These are phyloP conservation scores for Bathynomus jamesi DNA, from an alignment of 1,140 invertebrate species.

Conservation along the genomic window DNA sequence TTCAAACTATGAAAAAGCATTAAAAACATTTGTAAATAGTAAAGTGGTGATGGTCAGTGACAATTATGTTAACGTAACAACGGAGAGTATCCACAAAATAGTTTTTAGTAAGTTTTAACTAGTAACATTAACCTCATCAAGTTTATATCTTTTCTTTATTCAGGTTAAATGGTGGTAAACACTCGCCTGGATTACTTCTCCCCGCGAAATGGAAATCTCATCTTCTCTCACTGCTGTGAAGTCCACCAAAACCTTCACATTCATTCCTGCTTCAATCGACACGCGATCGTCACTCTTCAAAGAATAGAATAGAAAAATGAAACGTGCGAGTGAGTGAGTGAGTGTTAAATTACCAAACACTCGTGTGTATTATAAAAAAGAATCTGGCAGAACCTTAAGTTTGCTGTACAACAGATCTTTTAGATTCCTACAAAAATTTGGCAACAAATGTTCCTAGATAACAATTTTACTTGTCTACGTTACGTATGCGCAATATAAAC, in stretches of 20 bases:
- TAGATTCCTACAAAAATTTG: too few relatives aligned
- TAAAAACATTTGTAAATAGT: too few relatives aligned
- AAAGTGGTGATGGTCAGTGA: background rate
- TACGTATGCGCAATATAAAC: too few relatives aligned
- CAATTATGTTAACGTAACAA: background rate
- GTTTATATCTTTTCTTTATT: background rate
- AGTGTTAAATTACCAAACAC: too few relatives aligned
- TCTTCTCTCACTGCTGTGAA: constrained; percentile 47
- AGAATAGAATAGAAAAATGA: too few relatives aligned
- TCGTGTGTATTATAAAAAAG: too few relatives aligned
- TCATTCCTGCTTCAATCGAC: constrained; percentile 24
- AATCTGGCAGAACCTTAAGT: too few relatives aligned
- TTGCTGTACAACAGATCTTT: too few relatives aligned
- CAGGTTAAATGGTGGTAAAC: background rate
- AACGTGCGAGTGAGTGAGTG: too few relatives aligned
- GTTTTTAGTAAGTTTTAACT: background rate
- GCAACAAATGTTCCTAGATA: too few relatives aligned
- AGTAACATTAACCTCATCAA: background rate
- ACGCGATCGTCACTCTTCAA: constrained; percentile 18
- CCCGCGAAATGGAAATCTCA: constrained; percentile 46
- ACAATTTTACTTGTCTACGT: too few relatives aligned
- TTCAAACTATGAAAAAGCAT: background rate
- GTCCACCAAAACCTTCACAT: constrained; percentile 44
- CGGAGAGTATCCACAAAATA: background rate
- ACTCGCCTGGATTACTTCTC: constrained; percentile 46